Base-by-base conservation (phyloP, 2,797 vertebrate species). In the Lacerta viridis region DNA sequence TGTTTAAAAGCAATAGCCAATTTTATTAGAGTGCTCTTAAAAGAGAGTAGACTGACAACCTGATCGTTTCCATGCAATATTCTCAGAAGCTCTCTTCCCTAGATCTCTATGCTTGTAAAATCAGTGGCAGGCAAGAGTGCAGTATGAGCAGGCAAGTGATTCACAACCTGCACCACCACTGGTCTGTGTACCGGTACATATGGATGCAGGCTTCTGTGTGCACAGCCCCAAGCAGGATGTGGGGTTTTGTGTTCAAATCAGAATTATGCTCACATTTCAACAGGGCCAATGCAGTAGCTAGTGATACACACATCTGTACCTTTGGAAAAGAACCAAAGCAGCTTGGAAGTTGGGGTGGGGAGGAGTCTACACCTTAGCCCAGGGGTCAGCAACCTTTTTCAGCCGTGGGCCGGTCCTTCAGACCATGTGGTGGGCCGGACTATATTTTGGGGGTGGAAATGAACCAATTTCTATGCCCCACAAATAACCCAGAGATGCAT, bases 1-100 rank as follows among this genome's bases (percentile, higher is more conserved):
- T 72, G 76, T 89, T 84, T 87, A 86, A 94, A 92, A 92, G 89
- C 88, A 92, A 93, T 88, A 95, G 90, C 75, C 90, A 75, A 61
- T 66, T 91, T 92, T 84, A 90, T 75, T 87, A 64, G 83, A 80
- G 36, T 78, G 27, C 72, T 68, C 41, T 80, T 43, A 68, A 46
- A 55, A 59, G 27, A 17, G 5, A 39, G 20, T 43, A 86, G 80
- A 43, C 77, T 79, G n/a, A 43, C 78, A 71, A 72, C 3, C 79
- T 74, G 75, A 83, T 64, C 43, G 25, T 25, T 39, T 46, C 50
- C 74, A 80, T 7, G 39, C 17, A 66, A 46, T 15, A 72, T 39
- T 72, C 17, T 36, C 29, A 78, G 55, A 83, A 79, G 64, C 64
- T 36, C 2, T 78, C 83, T 79, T 69, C 71, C 25, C 59, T 81